Evolutionary conservation across 2,797 vertebrate species (phyloP), one percentile per base, ranked within the genome.

Genomic region (Periophthalmus magnuspinnatus): DNA sequence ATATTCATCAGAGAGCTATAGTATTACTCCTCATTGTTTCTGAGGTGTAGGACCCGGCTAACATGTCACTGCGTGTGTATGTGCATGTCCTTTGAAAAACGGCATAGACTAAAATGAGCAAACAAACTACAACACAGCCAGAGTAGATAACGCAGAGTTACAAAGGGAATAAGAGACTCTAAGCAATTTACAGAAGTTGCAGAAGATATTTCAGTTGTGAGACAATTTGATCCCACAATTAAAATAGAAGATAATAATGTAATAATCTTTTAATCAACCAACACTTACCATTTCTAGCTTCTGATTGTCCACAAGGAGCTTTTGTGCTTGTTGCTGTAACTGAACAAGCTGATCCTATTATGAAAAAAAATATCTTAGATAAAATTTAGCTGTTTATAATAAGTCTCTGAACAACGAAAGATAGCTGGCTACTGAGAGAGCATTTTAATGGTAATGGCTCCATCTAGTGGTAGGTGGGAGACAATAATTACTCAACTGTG

Each of bases 211-310:
- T n/a, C n/a, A n/a, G n/a, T n/a, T n/a, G n/a, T n/a, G n/a, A n/a
- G 5, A 74, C 61, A 70, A 76, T 80, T 80, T 41, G 14, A 82
- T 83, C 73, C 63, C 22, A 38, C 32, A 41, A 41, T 41, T 41
- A 10, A 41, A 41, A 57, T 81, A 81, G 68, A 55, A 80, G 79
- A 66, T 54, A 77, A 83, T 82, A 24, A 88, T 83, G 76, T 77
- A 83, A 83, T 72, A 80, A 1, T 41, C 67, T 77, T 86, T 81
- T 85, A 76, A 86, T 78, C 83, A 71, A 77, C 70, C 85, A 74
- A 78, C 69, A 79, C 96, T 96, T 93, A 98, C 97, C 75, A 86
- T 86, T 90, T 97, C 95, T 70, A 92, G 86, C 72, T 91, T 94
- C 79, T 96, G 95, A 90, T 95, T 96, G 83, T 92, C 75, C 61